A percentile compares a stretch with the other conserved stretches of the same genome.
phyloP scores from a whole-genome alignment of 2,797 vertebrate genomes.

The Sebastes miniatus region DNA sequence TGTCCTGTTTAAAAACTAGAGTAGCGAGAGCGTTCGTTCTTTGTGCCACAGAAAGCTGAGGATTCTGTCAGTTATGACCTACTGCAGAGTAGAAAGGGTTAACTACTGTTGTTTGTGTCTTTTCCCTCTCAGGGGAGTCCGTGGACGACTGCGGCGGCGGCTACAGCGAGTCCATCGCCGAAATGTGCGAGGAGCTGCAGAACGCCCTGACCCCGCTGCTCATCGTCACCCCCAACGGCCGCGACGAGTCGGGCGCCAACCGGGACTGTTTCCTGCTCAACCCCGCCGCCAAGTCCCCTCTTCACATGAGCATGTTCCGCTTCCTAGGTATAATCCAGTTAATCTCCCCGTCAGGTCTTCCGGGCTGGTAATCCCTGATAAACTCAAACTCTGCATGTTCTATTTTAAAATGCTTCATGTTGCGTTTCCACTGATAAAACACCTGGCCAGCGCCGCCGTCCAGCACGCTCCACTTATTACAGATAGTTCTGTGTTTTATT shows the following conservation, averaged over 20 bases:
- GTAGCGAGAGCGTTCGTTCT: too few relatives aligned
- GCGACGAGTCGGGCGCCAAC: conserved; percentile 97
- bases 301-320: conserved; percentile 99
- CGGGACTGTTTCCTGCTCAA: conserved; percentile 98
- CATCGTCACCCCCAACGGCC: conserved; percentile 97
- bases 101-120: not conserved
- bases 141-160: conserved; percentile 98
- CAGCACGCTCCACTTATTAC: not conserved
- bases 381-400: conserved; percentile 17
- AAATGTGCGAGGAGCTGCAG: conserved; percentile 99
- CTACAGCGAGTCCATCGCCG: conserved; percentile 98
- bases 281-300: conserved; percentile 90
- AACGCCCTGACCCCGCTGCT: conserved; percentile 96
- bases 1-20: too few relatives aligned
- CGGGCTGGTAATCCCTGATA: conserved; percentile 33
- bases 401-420: conserved; percentile 22
- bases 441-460: not conserved
- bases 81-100: too few relatives aligned
- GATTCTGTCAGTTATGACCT: too few relatives aligned
- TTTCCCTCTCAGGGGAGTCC: conserved; percentile 87
- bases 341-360: conserved; percentile 39
- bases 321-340: conserved; percentile 86
- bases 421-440: conserved; percentile 36
- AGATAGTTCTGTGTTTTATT: too few relatives aligned
- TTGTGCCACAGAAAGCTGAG: too few relatives aligned